Evolutionary conservation across 2,113 vertebrate genomes (phyloP), one percentile per base, ranked within the genome.

Genomic region (Scytalopus superciliaris): DNA sequence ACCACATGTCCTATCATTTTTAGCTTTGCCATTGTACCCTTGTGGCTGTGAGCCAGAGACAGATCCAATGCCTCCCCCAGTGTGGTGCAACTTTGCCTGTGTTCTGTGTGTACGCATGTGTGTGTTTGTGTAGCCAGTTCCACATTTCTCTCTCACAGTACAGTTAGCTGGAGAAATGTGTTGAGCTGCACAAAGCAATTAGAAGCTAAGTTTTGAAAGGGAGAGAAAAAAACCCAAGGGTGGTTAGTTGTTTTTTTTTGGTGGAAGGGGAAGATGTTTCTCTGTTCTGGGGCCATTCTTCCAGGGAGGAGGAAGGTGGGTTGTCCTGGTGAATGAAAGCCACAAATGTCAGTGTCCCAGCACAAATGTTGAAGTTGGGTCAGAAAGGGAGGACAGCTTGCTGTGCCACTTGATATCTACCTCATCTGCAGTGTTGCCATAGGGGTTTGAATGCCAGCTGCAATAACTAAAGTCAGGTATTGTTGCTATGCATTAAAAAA

Each of bases 1-100:
- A 94, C 96, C 95, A 89, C 91, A 60, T 42, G 73, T 72, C 97
- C 97, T 97, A 87, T 97, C 74, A 2, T 53, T 85, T 95, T 96
- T 81, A 74, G 69, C 93, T 97, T 94, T 96, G 87, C 92, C 87
- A 83, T 84, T 78, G 85, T 95, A 95, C 93, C 90, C 70, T 94
- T 13, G 23, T 94, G 97, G 94, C 93, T 87, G 62, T 4, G 16
- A 88, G 96, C 96, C 97, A 94, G 84, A 76, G 85, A 68, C 37
- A 78, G 80, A 84, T 84, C 73, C 68, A 42, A 87, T 52, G 40
- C 91, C 87, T 94, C 50, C 16, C 93, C 87, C 85, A 4, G 31
- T 56, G 39, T 13, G 0, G 25, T 80, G 87, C 79, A 39, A 16
- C 87, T 94, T 90, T 70, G 82, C 84, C 33, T 73, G 66, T 88